Percentiles rank a stretch among this genome's conserved stretches.
Evolutionary conservation across 1,140 invertebrate genomes (phyloP).

Genomic region (Zaprionus gabonicus): DNA sequence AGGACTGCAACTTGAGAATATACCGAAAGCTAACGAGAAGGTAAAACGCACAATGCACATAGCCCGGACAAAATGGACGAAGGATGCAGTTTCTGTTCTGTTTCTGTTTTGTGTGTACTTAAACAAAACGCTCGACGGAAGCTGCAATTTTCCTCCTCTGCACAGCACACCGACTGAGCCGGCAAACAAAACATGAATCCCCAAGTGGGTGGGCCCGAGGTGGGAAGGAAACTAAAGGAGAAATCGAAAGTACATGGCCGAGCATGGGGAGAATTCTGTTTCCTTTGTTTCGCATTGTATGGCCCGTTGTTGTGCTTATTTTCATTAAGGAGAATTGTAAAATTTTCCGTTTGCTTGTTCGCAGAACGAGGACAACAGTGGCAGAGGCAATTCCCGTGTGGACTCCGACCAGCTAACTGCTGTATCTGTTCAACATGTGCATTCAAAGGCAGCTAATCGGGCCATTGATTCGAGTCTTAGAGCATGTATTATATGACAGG

Average conservation of each 20-base stretch:
- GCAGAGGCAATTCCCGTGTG: neutral
- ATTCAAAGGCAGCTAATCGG: conserved; percentile 4
- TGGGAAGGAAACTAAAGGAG: conserved; percentile 11
- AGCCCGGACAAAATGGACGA: conserved; percentile 2
- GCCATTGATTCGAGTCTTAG: neutral
- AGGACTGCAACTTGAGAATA: conserved; percentile 9
- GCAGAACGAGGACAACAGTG: conserved; percentile 10
- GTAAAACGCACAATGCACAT: neutral
- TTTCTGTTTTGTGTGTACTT: conserved; percentile 31
- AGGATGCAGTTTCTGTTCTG: conserved; percentile 13
- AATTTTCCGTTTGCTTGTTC: conserved; percentile 19
- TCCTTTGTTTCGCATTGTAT: conserved; percentile 25
- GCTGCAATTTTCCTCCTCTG: conserved; percentile 25
- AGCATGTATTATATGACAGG: neutral
- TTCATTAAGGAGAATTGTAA: conserved; percentile 20
- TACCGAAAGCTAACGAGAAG: conserved; percentile 14
- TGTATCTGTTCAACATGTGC: conserved; percentile 1
- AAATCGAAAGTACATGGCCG: conserved; percentile 12
- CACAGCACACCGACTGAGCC: conserved; percentile 2
- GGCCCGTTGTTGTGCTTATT: conserved; percentile 23
- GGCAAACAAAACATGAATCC: conserved; percentile 12
- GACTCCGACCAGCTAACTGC: conserved; percentile 2
- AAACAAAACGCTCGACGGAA: conserved; percentile 18
- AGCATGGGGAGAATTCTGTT: conserved; percentile 17
- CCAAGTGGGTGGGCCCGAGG: neutral